These are phyloP conservation scores for Tenebrosternarchus preto DNA, from an alignment of 2,113 vertebrate species.

Conservation along the genomic window DNA sequence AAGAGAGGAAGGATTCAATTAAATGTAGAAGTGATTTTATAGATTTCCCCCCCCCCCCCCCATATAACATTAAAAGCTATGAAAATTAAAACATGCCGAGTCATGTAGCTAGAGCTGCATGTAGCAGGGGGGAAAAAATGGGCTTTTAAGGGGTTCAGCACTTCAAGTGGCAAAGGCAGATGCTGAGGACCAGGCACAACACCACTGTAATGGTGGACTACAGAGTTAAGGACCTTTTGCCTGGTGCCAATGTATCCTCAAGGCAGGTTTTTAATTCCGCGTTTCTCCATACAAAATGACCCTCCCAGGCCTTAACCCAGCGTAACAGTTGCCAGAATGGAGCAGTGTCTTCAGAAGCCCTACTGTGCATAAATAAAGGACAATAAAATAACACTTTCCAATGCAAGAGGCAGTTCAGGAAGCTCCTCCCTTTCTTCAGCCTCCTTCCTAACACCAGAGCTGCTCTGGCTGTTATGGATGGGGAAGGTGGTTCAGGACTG, in stretches of 20 bases:
- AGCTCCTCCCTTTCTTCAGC: no score
- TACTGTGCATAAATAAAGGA: not conserved
- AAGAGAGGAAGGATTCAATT: slow-evolving; percentile 19
- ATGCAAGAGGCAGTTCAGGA: not conserved
- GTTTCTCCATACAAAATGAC: not conserved
- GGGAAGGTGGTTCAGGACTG: slow-evolving; percentile 14
- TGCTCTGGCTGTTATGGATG: slow-evolving; percentile 45
- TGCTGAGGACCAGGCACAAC: not conserved
- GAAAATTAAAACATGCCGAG: not conserved
- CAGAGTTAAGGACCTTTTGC: not conserved
- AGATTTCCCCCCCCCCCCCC: no score
- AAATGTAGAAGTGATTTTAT: not conserved
- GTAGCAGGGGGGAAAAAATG: not conserved
- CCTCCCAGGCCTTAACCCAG: not conserved
- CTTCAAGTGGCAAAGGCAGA: not conserved
- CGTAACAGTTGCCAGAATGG: not conserved
- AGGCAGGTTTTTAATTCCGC: not conserved
- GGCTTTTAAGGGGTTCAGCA: slow-evolving; percentile 6
- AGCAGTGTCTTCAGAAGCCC: not conserved
- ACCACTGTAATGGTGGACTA: not conserved
- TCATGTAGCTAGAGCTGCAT: not conserved
- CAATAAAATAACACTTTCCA: slow-evolving; percentile 9
- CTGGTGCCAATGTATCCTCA: not conserved
- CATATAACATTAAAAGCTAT: not conserved
- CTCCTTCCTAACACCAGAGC: slow-evolving; percentile 57